Base-by-base conservation (phyloP, 2,797 vertebrate species). In the Coilia nasus region DNA sequence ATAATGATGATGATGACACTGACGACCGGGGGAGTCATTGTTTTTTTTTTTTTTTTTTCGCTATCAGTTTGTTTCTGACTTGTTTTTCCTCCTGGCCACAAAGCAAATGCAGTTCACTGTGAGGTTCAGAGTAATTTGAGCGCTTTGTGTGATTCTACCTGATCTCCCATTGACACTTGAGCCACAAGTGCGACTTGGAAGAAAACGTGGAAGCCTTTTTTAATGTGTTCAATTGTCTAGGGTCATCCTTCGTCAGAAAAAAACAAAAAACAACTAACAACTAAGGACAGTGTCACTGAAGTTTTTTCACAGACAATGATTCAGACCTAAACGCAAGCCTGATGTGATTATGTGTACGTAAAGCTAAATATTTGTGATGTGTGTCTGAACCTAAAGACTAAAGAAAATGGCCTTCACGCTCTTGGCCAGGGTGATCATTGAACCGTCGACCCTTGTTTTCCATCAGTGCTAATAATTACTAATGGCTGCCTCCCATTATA, bases 51-150 rank as follows among this genome's bases (percentile, higher is more conserved):
- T 67, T 67, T 31, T 67, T 67, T 67, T 59, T 59, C 25, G 60
- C 83, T 85, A 84, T 56, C 62, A 90, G 90, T 92, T 92, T 92
- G 91, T 94, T 92, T 92, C 85, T 83, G 81, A 80, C 67, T 82
- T 83, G 86, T 83, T 57, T 50, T 81, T 57, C 80, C 78, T 81
- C 35, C 31, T 81, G 83, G 86, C 85, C 85, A 50, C 83, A 81
- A 87, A 83, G 47, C 84, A 64, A 84, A 89, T 88, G 57, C 75
- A 83, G 88, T 87, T 87, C 85, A 85, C 88, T 87, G 83, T 90
- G 87, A 89, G 85, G 88, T 59, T 86, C 84, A 44, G 71, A 86
- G 83, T 88, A 85, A 83, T 88, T 88, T 83, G 81, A 87, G 87
- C 86, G 83, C 83, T 89, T 82, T 80, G 83, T 62, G 57, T 83